Base-by-base conservation (phyloP, 1,140 invertebrate genomes). In the Bombus confusus region DNA sequence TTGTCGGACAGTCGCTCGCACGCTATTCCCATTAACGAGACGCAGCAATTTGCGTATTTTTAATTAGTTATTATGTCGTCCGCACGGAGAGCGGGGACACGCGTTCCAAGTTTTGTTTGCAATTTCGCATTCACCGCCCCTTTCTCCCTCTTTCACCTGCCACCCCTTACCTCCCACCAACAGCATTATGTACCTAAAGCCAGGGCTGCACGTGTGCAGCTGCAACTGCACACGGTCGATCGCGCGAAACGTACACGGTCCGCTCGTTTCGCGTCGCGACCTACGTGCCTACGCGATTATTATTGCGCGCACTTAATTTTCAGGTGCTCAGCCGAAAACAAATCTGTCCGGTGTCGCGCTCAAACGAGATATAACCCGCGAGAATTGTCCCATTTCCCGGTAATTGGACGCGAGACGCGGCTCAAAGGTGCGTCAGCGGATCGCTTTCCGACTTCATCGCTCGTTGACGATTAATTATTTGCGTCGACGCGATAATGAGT, bases 41-140 rank as follows among this genome's bases (percentile, higher is more conserved):
- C 71, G 78, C 84, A 43, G 84, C 79, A 85, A 85, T 85, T 85
- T 85, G 71, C 79, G 84, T 85, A 77, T 87, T 92, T 92, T 92
- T 92, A 87, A 92, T 92, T 92, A 90, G 77, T 92, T 91, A 91
- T 91, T 90, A 85, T 71, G 83, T 85, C 41, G 86, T 34, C 34
- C 34, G 37, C 34, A 37, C 41, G n/a, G 28, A 68, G 52, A 71
- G 15, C 34, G n/a, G 34, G 74, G 43, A 74, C 64, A 83, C 64
- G 80, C 75, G 75, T 90, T 87, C 88, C 85, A 80, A 90, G 75
- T 91, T 88, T 91, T 86, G 85, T 85, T 87, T 79, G 85, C 76
- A 89, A 91, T 91, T 92, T 91, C 86, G 52, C 66, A 66, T 31
- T 12, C 73, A 3, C 73, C 37, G 34, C n/a, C 18, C 66, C 1